Base-by-base conservation (phyloP, 2,113 vertebrate species). In the Scomber colias region DNA sequence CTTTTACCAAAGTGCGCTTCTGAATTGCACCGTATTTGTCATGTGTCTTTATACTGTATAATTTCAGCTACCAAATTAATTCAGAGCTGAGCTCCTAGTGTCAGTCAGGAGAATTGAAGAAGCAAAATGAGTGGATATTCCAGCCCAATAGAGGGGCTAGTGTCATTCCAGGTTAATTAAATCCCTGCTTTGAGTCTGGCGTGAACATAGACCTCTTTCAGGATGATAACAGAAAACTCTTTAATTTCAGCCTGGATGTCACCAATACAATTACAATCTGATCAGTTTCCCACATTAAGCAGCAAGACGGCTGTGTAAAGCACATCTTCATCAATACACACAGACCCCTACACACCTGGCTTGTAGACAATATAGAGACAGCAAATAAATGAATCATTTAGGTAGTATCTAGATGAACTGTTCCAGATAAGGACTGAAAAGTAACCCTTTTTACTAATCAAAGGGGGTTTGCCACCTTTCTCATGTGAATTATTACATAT, bases 141-240 rank as follows among this genome's bases (percentile, higher is more conserved):
- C 53, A 71, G 80, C 71, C 87, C 75, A 90, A 90, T 46, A 82
- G 50, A 71, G 66, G 83, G 63, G 46, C 57, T 56, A 72, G 82
- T 81, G 90, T 90, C 84, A 87, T 71, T 57, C 16, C 70, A 76
- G 88, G 90, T 92, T 91, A 91, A 92, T 93, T 89, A 87, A 93
- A 91, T 84, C 85, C 65, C 65, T 30, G 75, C 80, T 82, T 76
- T 82, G 76, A 71, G 81, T 68, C 83, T 61, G 71, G 16, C 64
- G 11, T 61, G 44, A 87, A 83, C 86, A 57, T 62, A 50, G 65
- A 70, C 75, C 73, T 74, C 68, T 84, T 87, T 88, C 10, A 57
- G 63, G 72, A 77, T 51, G 72, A 85, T 54, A 57, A 83, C 48
- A 30, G 70, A 69, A 83, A 68, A 57, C n/a, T 40, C 67, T 19